phyloP scores from a whole-genome alignment of 2,797 vertebrate species.

The Melanotaenia nigrans region DNA sequence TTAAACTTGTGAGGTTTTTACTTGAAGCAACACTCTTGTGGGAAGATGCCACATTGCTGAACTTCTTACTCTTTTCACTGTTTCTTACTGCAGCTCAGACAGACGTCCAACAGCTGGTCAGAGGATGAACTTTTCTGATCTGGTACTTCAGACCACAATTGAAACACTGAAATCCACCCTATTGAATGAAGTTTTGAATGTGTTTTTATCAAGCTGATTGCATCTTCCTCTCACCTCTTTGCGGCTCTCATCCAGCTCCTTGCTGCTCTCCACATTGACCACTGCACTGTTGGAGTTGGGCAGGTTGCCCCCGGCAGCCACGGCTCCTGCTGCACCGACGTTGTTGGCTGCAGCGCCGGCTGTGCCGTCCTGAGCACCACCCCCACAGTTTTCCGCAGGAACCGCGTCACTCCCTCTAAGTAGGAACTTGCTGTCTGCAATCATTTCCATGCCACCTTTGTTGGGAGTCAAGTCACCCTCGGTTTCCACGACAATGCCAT shows the following conservation, averaged over 20 bases:
- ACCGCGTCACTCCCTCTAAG: constrained; percentile 51
- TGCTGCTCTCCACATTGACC: constrained; percentile 79
- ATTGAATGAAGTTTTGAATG: no score
- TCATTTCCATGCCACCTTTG: constrained; percentile 83
- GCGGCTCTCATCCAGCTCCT: constrained; percentile 89
- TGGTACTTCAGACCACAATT: no score
- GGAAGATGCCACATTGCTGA: no score
- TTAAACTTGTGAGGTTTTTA: no score
- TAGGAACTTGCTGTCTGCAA: constrained; percentile 85
- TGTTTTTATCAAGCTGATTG: no score
- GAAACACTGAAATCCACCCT: no score
- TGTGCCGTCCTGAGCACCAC: constrained; percentile 49
- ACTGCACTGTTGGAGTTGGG: constrained; percentile 73
- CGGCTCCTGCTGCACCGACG: constrained; percentile 12
- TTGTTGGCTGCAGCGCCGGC: constrained; percentile 46
- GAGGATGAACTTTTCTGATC: no score
- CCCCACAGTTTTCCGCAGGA: constrained; percentile 58
- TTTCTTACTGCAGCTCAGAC: no score
- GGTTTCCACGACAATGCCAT: constrained; percentile 90
- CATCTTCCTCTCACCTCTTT: constrained; percentile 80
- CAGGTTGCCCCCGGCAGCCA: constrained; percentile 53
- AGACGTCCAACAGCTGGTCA: no score
- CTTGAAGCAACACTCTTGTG: no score
- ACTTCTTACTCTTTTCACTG: no score
- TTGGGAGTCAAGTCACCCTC: constrained; percentile 87